phyloP scores from a whole-genome alignment of 2,113 vertebrate genomes.

The Menidia beryllina region DNA sequence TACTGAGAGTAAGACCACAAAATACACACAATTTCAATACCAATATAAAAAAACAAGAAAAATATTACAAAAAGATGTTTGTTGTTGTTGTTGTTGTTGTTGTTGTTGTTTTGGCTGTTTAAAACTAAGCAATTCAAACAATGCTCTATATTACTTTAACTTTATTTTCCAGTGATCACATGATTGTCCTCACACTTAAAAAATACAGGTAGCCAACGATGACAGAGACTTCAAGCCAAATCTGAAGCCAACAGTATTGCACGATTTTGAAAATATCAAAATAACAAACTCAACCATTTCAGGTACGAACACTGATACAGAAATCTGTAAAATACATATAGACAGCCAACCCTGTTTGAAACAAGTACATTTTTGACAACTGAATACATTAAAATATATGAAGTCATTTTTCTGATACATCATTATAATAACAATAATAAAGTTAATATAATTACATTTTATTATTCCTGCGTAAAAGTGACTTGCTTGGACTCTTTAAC shows the following conservation, averaged over 20 bases:
- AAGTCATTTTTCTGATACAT: constrained; percentile 31
- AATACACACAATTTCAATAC: constrained; percentile 81
- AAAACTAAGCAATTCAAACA: constrained; percentile 62
- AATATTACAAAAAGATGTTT: constrained; percentile 53
- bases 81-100: constrained; percentile 58
- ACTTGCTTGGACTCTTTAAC: constrained; percentile 20
- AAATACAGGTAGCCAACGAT: constrained; percentile 7
- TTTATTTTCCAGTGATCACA: constrained; percentile 37
- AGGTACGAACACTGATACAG: constrained; percentile 67
- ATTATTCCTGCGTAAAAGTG: constrained; percentile 6
- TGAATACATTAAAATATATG: constrained; percentile 51
- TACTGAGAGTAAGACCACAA: constrained; percentile 59
- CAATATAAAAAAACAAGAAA: constrained; percentile 83
- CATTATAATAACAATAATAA: constrained; percentile 33
- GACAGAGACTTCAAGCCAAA: constrained; percentile 29
- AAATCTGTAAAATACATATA: constrained; percentile 62
- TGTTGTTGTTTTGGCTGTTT: constrained; percentile 59
- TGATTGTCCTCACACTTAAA: constrained; percentile 70
- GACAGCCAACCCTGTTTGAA: constrained; percentile 55
- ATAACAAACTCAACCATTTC: constrained; percentile 62
- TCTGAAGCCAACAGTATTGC: constrained; percentile 66
- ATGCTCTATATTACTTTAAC: constrained; percentile 32
- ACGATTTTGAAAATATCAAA: constrained; percentile 70
- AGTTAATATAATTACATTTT: constrained; percentile 46
- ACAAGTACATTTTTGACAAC: constrained; percentile 23